Evolutionary conservation across 2,888 invertebrate species (phyloP).

Genomic region (Apoda limacodes): DNA sequence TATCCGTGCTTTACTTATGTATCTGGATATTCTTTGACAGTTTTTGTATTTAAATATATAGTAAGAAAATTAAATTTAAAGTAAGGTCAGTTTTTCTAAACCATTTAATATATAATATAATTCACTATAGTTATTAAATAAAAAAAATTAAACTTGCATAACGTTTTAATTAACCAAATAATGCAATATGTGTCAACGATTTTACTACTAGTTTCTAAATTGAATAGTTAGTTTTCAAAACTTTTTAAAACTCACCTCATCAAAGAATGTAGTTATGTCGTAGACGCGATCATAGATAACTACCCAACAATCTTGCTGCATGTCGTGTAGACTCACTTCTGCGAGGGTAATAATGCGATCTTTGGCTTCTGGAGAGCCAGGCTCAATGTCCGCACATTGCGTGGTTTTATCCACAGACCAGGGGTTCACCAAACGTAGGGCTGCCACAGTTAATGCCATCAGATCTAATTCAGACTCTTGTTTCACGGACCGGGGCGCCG

Average conservation of each 20-base stretch:
- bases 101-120: too few species aligned
- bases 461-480: constrained; percentile 46
- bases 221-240: too few species aligned
- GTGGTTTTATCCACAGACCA: constrained; percentile 41
- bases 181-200: too few species aligned
- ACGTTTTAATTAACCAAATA: too few species aligned
- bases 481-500: constrained; percentile 36
- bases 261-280: constrained; percentile 81
- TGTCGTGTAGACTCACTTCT: constrained; percentile 83
- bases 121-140: too few species aligned
- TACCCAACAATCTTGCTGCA: constrained; percentile 82
- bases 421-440: constrained; percentile 54
- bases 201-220: too few species aligned
- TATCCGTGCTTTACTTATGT: too few species aligned
- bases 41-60: too few species aligned
- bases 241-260: constrained; percentile 73
- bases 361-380: constrained; percentile 43
- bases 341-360: constrained; percentile 73
- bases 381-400: constrained; percentile 31
- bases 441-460: constrained; percentile 59
- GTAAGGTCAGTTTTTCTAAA: too few species aligned
- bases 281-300: constrained; percentile 90
- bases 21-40: too few species aligned
- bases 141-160: too few species aligned
- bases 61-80: too few species aligned